Percentiles rank a stretch among this genome's conserved stretches.
Conservation (phyloP, 1,140 invertebrate species). For the Caenorhabditis remanei region DNA sequence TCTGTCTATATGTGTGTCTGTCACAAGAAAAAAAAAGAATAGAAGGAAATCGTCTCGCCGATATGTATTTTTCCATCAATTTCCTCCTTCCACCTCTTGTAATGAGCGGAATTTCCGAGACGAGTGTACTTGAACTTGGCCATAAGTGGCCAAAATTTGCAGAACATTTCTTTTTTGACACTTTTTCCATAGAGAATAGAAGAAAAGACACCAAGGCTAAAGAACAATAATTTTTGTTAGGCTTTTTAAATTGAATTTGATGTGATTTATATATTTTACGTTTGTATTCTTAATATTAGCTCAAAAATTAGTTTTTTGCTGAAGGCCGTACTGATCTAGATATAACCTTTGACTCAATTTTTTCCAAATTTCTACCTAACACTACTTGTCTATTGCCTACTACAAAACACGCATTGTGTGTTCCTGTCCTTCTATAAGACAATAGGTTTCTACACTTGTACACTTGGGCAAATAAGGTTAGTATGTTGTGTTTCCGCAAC, state of each 20-base stretch:
- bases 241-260: background rate
- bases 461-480: too few relatives aligned
- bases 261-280: background rate
- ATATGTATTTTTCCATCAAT: background rate
- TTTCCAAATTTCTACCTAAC: too few relatives aligned
- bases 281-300: too few relatives aligned
- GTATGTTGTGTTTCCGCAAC: too few relatives aligned
- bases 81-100: background rate
- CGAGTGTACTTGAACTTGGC: constrained; percentile 48
- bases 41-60: background rate
- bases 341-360: too few relatives aligned
- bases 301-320: too few relatives aligned
- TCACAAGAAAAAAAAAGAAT: background rate
- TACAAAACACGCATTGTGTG: too few relatives aligned
- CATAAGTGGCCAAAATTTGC: constrained; percentile 50
- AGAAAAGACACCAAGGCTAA: background rate
- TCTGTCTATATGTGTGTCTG: background rate
- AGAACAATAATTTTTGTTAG: background rate
- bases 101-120: constrained; percentile 45
- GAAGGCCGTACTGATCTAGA: too few relatives aligned
- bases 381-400: background rate
- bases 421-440: too few relatives aligned
- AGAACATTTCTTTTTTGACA: constrained; percentile 34
- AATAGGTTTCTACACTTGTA: too few relatives aligned
- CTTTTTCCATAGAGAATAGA: background rate